Evolutionary conservation across 2,888 invertebrate genomes (phyloP), one percentile per base, ranked within the genome.

Genomic region (Brachypalpus laphriformis): DNA sequence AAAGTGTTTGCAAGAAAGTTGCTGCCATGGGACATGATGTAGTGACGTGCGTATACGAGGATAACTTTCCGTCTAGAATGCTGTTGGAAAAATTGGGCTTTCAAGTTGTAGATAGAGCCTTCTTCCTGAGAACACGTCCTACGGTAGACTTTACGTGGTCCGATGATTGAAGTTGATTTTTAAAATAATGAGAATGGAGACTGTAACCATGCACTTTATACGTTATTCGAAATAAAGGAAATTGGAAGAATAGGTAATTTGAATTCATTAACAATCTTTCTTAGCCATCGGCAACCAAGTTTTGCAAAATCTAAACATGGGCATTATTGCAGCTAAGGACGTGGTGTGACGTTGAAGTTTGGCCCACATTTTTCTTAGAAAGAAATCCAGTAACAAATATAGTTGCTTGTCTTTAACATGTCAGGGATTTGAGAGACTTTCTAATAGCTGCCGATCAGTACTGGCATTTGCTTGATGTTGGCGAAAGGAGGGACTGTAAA

Each of bases 71-170:
- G 22, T 87, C 87, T 5, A 70, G 70, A 40, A 65, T 76, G 51
- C 57, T 87, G 59, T 87, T 88, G 70, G 83, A 87, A 28, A 87
- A 80, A 47, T 45, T 87, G 28, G 87, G 88, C 7, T 88, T 87
- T 42, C 66, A 66, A 31, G 18, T 71, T 18, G 66, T 63, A 0
- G 87, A 82, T 45, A 45, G 51, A 18, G 51, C 37, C 1, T 66
- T 49, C 18, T 37, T 49, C 9, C 9, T 66, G 51, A 49, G 66
- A n/a, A 66, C 66, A 7, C 11, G 49, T 34, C 49, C 65, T 3
- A 65, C 65, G 7, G 65, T 65, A 3, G 65, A 65, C 5, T 65
- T 65, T 34, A 65, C 65, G 11, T 65, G 65, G 65, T 14, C 34
- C 5, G 65, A 65, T 4, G 65, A 65, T 22, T 65, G 65, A 65